Conservation (phyloP, 2,888 invertebrate species). For the Pseudococcus longispinus region DNA sequence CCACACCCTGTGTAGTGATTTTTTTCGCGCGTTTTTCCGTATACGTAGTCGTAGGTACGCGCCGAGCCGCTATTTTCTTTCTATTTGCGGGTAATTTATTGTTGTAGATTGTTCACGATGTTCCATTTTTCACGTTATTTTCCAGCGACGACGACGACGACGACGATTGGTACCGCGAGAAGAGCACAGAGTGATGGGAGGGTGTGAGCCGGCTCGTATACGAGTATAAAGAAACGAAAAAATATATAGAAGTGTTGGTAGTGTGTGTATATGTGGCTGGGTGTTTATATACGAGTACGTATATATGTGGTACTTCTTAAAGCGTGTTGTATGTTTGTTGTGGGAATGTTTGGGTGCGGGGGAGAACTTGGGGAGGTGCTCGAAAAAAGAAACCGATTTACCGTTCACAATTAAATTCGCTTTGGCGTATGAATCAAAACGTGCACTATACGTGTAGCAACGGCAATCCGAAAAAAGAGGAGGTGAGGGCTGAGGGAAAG, state of each 20-base stretch:
- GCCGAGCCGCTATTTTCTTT: constrained; percentile 11
- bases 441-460: neutral
- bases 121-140: constrained; percentile 39
- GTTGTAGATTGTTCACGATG: constrained; percentile 31
- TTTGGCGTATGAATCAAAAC: constrained; percentile 1
- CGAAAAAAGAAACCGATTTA: constrained; percentile 14
- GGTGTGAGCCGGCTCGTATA: no score
- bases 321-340: neutral
- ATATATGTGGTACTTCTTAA: neutral
- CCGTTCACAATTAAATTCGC: constrained; percentile 14
- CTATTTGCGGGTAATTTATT: constrained; percentile 38
- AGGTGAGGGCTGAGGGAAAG: neutral
- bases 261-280: neutral
- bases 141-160: neutral
- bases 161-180: neutral
- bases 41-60: neutral
- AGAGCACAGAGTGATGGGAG: neutral
- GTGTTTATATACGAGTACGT: neutral
- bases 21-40: neutral
- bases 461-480: neutral
- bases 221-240: neutral
- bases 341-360: neutral
- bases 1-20: constrained; percentile 34
- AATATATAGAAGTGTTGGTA: neutral
- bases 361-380: neutral